Evolutionary conservation across 1,140 invertebrate genomes (phyloP).

Genomic region (Sarcophaga peregrina): DNA sequence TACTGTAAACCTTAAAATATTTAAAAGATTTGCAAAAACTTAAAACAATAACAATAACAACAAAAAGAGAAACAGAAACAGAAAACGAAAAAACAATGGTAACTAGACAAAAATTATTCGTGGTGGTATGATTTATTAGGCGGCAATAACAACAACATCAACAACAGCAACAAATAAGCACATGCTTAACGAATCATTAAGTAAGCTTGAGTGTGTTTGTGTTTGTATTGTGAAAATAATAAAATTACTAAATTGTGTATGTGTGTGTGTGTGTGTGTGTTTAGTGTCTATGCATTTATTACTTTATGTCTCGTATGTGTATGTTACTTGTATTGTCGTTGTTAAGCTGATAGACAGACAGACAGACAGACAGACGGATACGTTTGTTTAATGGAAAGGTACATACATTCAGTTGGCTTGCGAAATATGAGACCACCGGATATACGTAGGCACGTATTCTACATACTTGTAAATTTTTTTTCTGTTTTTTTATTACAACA

Average conservation of each 20-base stretch:
- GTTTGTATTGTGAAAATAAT: background rate
- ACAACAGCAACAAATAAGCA: background rate
- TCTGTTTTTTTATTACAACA: background rate
- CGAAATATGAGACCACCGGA: constrained; percentile 41
- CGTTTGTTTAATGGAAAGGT: constrained; percentile 11
- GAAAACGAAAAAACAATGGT: background rate
- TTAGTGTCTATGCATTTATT: background rate
- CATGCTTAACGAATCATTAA: constrained; percentile 8
- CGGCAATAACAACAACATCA: background rate
- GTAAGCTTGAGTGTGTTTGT: background rate
- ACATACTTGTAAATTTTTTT: constrained; percentile 9
- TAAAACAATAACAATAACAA: background rate
- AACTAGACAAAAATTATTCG: background rate
- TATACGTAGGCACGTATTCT: constrained; percentile 41
- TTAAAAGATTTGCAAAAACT: constrained; percentile 6
- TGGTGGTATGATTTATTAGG: constrained; percentile 19
- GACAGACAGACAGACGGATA: too few relatives aligned
- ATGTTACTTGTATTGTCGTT: background rate
- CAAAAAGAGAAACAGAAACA: background rate
- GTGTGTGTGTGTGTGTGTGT: background rate
- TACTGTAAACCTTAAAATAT: background rate
- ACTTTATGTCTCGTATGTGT: background rate
- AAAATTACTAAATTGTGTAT: background rate
- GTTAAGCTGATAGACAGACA: too few relatives aligned
- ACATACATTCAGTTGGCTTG: constrained; percentile 15